A percentile compares a stretch with the other conserved stretches of the same genome.
Evolutionary conservation across 2,113 vertebrate species (phyloP).

Genomic region (Lanius ludovicianus): DNA sequence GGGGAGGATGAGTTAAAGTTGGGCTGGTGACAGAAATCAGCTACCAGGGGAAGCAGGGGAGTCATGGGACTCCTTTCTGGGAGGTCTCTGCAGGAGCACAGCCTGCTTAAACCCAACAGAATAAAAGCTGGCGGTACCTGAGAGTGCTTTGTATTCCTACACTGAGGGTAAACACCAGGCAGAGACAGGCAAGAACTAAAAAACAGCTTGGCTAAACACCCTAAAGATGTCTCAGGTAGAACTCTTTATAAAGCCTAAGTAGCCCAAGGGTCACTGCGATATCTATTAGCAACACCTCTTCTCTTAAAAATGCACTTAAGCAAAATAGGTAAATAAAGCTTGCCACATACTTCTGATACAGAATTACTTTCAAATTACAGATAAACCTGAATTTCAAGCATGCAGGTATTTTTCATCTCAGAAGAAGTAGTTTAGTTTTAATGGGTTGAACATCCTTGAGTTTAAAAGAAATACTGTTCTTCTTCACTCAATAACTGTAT

Average conservation of each 20-base stretch:
- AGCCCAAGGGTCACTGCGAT: background rate
- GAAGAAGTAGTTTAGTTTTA: background rate
- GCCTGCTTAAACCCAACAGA: background rate
- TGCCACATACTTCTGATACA: background rate
- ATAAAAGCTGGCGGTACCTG: background rate
- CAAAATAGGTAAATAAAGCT: background rate
- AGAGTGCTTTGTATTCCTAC: rapidly evolving
- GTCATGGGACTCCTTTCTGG: background rate
- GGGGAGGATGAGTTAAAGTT: background rate
- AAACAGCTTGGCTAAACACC: background rate
- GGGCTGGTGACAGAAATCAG: background rate
- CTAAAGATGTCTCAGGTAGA: background rate
- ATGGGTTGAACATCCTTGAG: background rate
- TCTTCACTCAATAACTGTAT: background rate
- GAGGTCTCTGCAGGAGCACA: background rate
- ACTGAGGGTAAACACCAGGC: background rate
- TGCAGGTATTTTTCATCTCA: background rate
- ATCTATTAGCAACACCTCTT: background rate
- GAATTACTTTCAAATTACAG: background rate
- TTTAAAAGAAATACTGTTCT: background rate
- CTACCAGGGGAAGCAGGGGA: background rate
- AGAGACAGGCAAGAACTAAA: background rate
- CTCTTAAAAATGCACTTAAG: background rate
- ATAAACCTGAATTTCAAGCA: background rate
- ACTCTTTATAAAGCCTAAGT: background rate